A percentile compares a stretch with the other conserved stretches of the same genome.
phyloP scores from a whole-genome alignment of 2,113 vertebrate genomes.

The Vimba vimba region DNA sequence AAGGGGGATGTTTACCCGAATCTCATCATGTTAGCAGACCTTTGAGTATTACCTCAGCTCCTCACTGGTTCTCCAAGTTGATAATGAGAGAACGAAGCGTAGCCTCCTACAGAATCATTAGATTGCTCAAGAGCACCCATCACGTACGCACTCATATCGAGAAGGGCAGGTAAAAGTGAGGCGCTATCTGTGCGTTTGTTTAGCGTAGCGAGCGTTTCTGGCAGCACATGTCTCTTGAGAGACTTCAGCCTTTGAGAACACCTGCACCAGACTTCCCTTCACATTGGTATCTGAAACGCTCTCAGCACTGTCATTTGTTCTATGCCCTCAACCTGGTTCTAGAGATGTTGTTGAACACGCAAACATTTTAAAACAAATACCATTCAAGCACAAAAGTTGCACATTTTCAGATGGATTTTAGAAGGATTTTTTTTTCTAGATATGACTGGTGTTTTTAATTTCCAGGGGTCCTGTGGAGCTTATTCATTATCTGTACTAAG shows the following conservation, averaged over 20 bases:
- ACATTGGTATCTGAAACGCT: slow-evolving; percentile 19
- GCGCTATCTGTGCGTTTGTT: slow-evolving; percentile 1
- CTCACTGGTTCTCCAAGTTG: neutral
- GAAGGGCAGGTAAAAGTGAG: slow-evolving; percentile 1
- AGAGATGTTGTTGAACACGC: slow-evolving; percentile 47
- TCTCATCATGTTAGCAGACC: slow-evolving; percentile 33
- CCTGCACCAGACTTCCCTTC: slow-evolving; percentile 27
- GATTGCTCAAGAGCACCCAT: neutral
- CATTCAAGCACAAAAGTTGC: slow-evolving; percentile 7
- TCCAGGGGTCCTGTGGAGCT: slow-evolving; percentile 6
- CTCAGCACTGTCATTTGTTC: slow-evolving; percentile 16
- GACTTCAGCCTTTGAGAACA: slow-evolving; percentile 29
- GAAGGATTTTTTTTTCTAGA: neutral
- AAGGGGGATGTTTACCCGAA: slow-evolving; percentile 35
- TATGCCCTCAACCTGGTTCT: slow-evolving; percentile 42
- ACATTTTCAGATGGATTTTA: slow-evolving; percentile 11
- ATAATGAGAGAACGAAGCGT: slow-evolving; percentile 24
- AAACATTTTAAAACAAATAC: slow-evolving; percentile 31
- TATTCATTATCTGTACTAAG: slow-evolving; percentile 51
- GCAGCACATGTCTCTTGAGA: slow-evolving; percentile 23
- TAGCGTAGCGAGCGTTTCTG: slow-evolving; percentile 26
- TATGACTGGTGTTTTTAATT: slow-evolving; percentile 20
- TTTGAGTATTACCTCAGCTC: slow-evolving; percentile 33
- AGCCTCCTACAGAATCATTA: slow-evolving; percentile 8
- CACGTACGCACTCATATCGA: neutral